Conservation (phyloP, 2,888 invertebrate species). For the Orchesellides sinensis region DNA sequence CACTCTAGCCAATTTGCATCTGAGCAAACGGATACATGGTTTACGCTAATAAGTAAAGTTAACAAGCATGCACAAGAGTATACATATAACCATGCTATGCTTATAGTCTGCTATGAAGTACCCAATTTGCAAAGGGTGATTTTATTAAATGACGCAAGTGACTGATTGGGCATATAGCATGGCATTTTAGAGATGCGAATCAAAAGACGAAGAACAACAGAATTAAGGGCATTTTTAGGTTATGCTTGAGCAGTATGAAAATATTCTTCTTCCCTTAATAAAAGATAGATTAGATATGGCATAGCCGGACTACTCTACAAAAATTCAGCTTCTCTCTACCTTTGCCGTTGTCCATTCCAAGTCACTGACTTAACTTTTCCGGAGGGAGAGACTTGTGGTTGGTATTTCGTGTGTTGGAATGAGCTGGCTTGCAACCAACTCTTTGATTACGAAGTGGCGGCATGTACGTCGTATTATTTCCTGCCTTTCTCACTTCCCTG, state of each 20-base stretch:
- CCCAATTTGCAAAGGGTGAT: too few species aligned
- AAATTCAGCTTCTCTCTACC: conserved; percentile 21
- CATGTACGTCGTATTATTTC: conserved; percentile 41
- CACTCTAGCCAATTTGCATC: background rate
- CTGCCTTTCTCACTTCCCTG: conserved; percentile 38
- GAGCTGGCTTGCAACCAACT: conserved; percentile 1
- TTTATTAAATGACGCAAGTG: too few species aligned
- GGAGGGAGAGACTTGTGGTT: conserved; percentile 15
- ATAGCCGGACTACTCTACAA: background rate
- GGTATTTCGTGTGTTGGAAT: background rate
- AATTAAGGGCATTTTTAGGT: too few species aligned
- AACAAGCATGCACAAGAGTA: too few species aligned
- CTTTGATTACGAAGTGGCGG: background rate
- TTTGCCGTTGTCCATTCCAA: background rate
- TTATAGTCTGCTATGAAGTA: too few species aligned
- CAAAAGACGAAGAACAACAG: too few species aligned
- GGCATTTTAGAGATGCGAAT: too few species aligned
- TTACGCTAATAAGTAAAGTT: too few species aligned
- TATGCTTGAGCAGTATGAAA: too few species aligned
- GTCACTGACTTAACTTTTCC: conserved; percentile 33
- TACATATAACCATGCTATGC: too few species aligned
- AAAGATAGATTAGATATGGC: background rate
- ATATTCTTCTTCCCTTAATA: too few species aligned
- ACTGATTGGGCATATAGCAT: too few species aligned
- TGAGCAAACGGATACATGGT: conserved; percentile 18